Evolutionary conservation across 2,888 invertebrate species (phyloP), one percentile per base, ranked within the genome.

Genomic region (Tiliacea aurago): DNA sequence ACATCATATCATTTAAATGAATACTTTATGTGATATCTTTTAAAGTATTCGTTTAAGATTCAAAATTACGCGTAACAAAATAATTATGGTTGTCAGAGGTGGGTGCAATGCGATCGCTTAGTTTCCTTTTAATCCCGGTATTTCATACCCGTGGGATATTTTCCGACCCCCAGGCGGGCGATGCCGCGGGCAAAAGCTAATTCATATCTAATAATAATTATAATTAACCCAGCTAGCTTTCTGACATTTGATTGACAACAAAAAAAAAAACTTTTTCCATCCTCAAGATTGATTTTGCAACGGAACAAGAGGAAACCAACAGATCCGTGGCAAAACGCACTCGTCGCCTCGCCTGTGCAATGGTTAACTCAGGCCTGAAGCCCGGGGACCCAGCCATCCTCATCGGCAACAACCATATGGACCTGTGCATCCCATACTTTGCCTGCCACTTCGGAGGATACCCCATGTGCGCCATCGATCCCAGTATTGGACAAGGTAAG

Each of bases 381-480:
- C 85, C 88, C 5, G 92, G 91, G 5, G 92, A 93, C 80, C 71
- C 84, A 1, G 90, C 90, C 55, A 81, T 91, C 47, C 58, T 92
- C 10, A 90, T 91, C 86, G 91, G 90, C 0, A 71, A 69, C 47
- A 93, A 91, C 81, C 90, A 92, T 61, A 58, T 93, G n/a, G 91
- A 92, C 71, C 37, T 92, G 6, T 84, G 83, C 59, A 86, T 93
- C 43, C 92, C 92, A 0, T 92, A 83, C 84, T 93, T 87, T 73
- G 92, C 93, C 1, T 88, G 90, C 71, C 91, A 91, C 67, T 88
- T 84, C 28, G 89, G 88, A 9, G 93, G 93, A 23, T 84, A 88
- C 75, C 73, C 91, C 0, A 67, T 90, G 73, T 91, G 92, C 28
- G 88, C 88, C 6, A 81, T 92, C 7, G 93, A 93, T 45, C 88